phyloP scores from a whole-genome alignment of 2,113 vertebrate species.

The Acrocephalus kingi region DNA sequence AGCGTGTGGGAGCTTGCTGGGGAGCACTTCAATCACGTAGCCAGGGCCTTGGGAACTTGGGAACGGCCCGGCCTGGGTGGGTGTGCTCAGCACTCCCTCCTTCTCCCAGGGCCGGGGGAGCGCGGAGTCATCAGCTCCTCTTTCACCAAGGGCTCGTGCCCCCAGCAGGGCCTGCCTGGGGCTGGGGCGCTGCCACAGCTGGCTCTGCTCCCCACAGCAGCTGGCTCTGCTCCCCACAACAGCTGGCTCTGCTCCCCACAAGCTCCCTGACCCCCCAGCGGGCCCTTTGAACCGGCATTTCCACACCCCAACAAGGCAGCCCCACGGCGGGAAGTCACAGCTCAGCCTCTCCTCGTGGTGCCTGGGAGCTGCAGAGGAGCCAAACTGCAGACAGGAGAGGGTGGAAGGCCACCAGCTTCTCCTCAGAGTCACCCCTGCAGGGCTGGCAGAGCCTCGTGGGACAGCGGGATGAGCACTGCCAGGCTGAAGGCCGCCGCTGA shows the following conservation, averaged over 20 bases:
- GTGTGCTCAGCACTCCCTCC: constrained; percentile 7
- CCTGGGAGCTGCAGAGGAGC: background rate
- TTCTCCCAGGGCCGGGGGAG: background rate
- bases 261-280: background rate
- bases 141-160: background rate
- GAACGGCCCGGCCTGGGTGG: constrained; percentile 25
- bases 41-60: constrained; percentile 55
- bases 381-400: background rate
- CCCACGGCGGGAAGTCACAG: background rate
- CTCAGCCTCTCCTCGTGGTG: accelerated
- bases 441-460: background rate
- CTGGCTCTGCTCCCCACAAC: background rate
- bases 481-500: background rate
- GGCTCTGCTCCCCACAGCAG: background rate
- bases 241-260: background rate
- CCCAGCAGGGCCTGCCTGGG: background rate
- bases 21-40: constrained; percentile 16
- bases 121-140: background rate
- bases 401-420: background rate
- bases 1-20: constrained; percentile 48
- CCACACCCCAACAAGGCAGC: background rate
- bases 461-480: accelerated
- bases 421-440: background rate
- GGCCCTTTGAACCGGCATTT: background rate
- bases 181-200: background rate